phyloP scores from a whole-genome alignment of 2,797 vertebrate species.

The Miopithecus talapoin region DNA sequence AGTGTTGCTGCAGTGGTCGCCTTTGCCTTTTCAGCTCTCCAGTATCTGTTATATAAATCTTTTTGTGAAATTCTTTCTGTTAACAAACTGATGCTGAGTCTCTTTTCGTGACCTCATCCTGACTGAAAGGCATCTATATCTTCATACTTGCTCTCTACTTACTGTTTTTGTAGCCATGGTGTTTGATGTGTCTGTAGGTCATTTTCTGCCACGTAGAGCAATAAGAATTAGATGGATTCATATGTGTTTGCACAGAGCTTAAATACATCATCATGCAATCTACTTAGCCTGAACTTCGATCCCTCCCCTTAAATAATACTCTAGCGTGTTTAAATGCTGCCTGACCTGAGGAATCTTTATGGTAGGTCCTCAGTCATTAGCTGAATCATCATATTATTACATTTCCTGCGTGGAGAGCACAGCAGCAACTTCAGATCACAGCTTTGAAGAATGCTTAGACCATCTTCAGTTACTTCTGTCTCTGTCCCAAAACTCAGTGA shows the following conservation, averaged over 20 bases:
- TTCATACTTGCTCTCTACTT: not conserved
- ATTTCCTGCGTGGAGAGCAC: not conserved
- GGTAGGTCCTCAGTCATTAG: not conserved
- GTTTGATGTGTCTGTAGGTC: not conserved
- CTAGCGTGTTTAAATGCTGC: not conserved
- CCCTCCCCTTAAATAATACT: not conserved
- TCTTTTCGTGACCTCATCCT: not conserved
- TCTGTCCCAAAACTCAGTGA: not conserved
- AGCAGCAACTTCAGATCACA: not conserved
- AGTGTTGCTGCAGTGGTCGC: too few relatives aligned
- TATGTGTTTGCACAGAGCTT: not conserved
- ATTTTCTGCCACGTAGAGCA: not conserved
- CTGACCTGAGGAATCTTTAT: not conserved
- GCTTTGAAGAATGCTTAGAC: not conserved
- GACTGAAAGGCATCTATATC: not conserved
- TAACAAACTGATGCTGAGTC: not conserved
- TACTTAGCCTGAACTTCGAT: not conserved
- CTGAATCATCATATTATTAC: not conserved
- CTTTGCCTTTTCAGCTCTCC: not conserved
- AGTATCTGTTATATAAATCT: not conserved
- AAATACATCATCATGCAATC: not conserved
- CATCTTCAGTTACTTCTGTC: not conserved
- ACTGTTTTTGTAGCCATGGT: not conserved
- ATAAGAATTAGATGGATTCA: not conserved
- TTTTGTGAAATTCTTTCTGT: not conserved